These are phyloP conservation scores for Scaptomyza parva DNA, from an alignment of 2,888 invertebrate species.

Conservation along the genomic window DNA sequence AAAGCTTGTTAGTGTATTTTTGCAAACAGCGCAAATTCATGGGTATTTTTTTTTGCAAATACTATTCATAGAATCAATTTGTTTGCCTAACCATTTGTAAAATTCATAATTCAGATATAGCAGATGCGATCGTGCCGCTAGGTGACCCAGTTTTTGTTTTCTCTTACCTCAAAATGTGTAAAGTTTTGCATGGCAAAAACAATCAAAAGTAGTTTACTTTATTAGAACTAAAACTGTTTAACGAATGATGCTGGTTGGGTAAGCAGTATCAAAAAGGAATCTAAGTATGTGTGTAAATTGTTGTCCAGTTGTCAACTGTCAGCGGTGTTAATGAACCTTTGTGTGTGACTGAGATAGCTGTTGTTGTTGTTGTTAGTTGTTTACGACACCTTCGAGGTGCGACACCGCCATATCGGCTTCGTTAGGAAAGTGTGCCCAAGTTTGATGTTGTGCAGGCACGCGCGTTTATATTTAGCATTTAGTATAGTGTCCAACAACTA, in stretches of 20 bases:
- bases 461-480: conserved; percentile 77
- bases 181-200: conserved; percentile 43
- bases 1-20: conserved; percentile 19
- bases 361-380: conserved; percentile 46
- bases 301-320: conserved; percentile 56
- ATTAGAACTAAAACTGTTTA: conserved; percentile 5
- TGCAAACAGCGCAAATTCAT: background rate
- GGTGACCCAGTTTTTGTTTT: conserved; percentile 52
- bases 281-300: conserved; percentile 18
- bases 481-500: conserved; percentile 9
- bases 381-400: conserved; percentile 46
- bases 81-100: conserved; percentile 32
- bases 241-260: conserved; percentile 27
- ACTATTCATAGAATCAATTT: conserved; percentile 25
- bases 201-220: conserved; percentile 52
- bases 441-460: conserved; percentile 76
- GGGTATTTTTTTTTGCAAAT: background rate
- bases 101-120: conserved; percentile 20
- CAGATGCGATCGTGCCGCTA: conserved; percentile 20
- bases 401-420: conserved; percentile 47
- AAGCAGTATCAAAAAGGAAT: conserved; percentile 8
- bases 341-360: conserved; percentile 47
- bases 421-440: conserved; percentile 78
- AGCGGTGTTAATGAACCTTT: conserved; percentile 73
- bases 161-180: conserved; percentile 2